Evolutionary conservation across 2,888 invertebrate species (phyloP).

Genomic region (Desoria tigrina): DNA sequence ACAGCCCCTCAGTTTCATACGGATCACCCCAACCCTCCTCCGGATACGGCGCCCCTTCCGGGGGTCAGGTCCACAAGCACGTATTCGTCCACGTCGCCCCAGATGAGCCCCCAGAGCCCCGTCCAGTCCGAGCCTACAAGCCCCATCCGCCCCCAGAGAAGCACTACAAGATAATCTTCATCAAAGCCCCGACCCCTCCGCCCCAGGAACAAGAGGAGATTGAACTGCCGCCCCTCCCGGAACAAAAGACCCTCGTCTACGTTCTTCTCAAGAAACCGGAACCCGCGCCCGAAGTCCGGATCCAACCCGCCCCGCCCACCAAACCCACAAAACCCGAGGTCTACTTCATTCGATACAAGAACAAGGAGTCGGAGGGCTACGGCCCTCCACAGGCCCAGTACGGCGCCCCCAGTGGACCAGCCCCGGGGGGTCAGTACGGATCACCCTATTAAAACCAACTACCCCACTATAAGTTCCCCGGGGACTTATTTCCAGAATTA

Average conservation of each 20-base stretch:
- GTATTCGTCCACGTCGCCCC: slow-evolving; percentile 38
- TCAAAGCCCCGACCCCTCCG: slow-evolving; percentile 37
- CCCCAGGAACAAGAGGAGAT: slow-evolving; percentile 32
- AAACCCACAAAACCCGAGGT: slow-evolving; percentile 86
- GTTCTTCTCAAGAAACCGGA: slow-evolving; percentile 85
- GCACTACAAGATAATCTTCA: slow-evolving; percentile 47
- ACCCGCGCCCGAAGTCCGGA: slow-evolving; percentile 75
- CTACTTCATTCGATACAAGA: slow-evolving; percentile 81
- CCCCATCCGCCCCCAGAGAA: slow-evolving; percentile 45
- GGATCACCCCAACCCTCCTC: slow-evolving; percentile 11
- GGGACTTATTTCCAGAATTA: no score
- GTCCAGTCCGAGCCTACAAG: slow-evolving; percentile 30
- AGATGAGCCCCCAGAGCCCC: slow-evolving; percentile 39
- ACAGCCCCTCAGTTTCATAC: background rate
- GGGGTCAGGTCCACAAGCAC: slow-evolving; percentile 30
- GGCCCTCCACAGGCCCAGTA: slow-evolving; percentile 32
- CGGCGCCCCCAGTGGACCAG: slow-evolving; percentile 28
- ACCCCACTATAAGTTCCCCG: no score
- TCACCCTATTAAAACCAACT: no score
- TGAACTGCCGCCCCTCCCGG: slow-evolving; percentile 64
- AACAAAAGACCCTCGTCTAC: slow-evolving; percentile 82
- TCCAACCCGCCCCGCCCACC: slow-evolving; percentile 75
- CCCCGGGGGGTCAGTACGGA: slow-evolving; percentile 21
- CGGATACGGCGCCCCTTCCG: slow-evolving; percentile 27
- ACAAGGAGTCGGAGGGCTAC: slow-evolving; percentile 27